A percentile compares a stretch with the other conserved stretches of the same genome.
Conservation (phyloP, 2,888 invertebrate species). For the Pelosia muscerda region DNA sequence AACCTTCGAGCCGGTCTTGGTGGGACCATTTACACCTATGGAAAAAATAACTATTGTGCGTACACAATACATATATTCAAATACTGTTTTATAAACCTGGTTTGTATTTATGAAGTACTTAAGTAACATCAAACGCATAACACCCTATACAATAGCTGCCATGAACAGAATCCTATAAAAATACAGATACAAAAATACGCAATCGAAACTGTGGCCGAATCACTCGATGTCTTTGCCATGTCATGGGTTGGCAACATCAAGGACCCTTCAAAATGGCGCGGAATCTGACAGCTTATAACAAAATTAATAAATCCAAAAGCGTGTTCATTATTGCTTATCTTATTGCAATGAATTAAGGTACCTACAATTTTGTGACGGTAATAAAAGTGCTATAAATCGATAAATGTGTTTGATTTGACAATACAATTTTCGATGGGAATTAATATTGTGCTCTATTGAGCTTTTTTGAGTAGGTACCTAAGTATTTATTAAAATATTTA, state of each 20-base stretch:
- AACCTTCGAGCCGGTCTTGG: not conserved
- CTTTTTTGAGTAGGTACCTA: not conserved
- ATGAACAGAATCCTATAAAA: slow-evolving; percentile 63
- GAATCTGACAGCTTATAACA: slow-evolving; percentile 66
- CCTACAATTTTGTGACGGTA: not conserved
- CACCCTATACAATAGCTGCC: slow-evolving; percentile 33
- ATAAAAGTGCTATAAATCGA: not conserved
- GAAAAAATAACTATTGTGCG: not conserved
- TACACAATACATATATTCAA: not conserved
- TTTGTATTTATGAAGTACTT: slow-evolving; percentile 16
- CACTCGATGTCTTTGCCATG: slow-evolving; percentile 76
- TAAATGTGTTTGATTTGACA: not conserved
- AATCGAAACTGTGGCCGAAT: slow-evolving; percentile 61
- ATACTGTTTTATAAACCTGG: not conserved
- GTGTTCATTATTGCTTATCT: slow-evolving; percentile 36
- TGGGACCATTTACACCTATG: not conserved
- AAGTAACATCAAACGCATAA: slow-evolving; percentile 21
- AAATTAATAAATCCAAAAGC: slow-evolving; percentile 53
- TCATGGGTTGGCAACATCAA: slow-evolving; percentile 78
- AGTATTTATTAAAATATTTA: not conserved
- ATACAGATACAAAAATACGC: slow-evolving; percentile 57
- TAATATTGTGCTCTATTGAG: not conserved
- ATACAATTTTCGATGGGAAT: not conserved
- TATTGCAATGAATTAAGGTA: slow-evolving; percentile 30
- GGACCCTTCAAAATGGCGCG: slow-evolving; percentile 75